A percentile compares a stretch with the other conserved stretches of the same genome.
Evolutionary conservation across 1,140 invertebrate species (phyloP).

Genomic region (Sipha flava): DNA sequence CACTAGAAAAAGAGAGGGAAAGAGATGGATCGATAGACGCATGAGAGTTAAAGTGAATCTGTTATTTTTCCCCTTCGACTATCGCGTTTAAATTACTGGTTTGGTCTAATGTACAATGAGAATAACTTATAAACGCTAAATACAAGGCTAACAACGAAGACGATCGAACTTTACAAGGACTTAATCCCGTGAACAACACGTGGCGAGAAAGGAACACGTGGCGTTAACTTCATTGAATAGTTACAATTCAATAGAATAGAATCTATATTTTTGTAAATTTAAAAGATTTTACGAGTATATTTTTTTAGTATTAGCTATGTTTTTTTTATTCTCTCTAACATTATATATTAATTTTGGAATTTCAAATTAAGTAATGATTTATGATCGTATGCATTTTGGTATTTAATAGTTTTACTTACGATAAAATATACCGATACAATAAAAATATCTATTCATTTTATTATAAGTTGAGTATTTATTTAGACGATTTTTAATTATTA

Average conservation of each 20-base stretch:
- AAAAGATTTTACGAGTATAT: not conserved
- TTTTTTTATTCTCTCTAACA: too few species aligned
- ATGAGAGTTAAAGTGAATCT: conserved; percentile 27
- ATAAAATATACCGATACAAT: too few species aligned
- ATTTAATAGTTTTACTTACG: too few species aligned
- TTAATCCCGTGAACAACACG: not conserved
- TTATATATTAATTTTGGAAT: too few species aligned
- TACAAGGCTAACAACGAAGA: conserved; percentile 22
- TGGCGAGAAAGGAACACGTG: conserved; percentile 10
- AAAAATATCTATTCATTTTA: too few species aligned
- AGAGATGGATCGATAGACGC: not conserved
- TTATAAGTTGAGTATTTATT: too few species aligned
- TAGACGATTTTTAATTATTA: too few species aligned
- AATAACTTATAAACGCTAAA: conserved; percentile 3
- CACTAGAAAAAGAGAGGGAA: not conserved
- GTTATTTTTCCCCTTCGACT: not conserved
- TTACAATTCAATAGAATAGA: too few species aligned
- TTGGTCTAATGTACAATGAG: conserved; percentile 2
- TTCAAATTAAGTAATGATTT: too few species aligned
- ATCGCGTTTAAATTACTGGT: not conserved
- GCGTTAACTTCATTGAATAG: not conserved
- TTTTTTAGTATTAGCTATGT: too few species aligned
- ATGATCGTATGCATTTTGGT: too few species aligned
- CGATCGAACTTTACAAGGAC: conserved; percentile 32
- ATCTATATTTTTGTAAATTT: not conserved